Percentiles rank a stretch among this genome's conserved stretches.
phyloP scores from a whole-genome alignment of 2,797 vertebrate genomes.

The Siniperca obscura region DNA sequence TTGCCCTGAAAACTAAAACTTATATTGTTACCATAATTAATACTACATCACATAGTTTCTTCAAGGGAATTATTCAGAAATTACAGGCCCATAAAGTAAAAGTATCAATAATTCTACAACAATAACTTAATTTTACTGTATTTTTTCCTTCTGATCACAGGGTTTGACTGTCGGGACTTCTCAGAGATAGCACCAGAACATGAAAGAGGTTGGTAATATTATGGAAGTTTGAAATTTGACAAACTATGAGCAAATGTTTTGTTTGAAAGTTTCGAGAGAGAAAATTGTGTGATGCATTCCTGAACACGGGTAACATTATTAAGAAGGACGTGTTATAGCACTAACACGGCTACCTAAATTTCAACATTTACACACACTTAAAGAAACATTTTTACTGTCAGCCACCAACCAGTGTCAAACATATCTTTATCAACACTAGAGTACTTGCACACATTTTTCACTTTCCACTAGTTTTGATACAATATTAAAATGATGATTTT shows the following conservation, averaged over 20 bases:
- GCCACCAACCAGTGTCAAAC: not conserved
- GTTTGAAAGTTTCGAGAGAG: not conserved
- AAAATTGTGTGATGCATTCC: not conserved
- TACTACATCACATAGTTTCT: not conserved
- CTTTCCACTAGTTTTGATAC: not conserved
- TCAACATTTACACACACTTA: not conserved
- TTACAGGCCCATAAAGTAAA: not conserved
- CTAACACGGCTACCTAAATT: not conserved
- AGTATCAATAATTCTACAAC: not conserved
- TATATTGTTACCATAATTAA: not conserved
- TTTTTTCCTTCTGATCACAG: conserved; percentile 70
- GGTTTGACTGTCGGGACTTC: conserved; percentile 90
- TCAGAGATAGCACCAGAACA: conserved; percentile 88
- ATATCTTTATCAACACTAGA: not conserved
- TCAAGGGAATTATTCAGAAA: not conserved
- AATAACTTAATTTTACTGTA: not conserved
- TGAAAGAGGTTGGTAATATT: conserved; percentile 85
- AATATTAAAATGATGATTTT: not conserved
- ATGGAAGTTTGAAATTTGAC: not conserved
- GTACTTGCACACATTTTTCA: not conserved
- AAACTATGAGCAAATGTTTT: not conserved
- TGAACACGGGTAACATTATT: not conserved
- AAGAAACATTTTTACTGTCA: not conserved
- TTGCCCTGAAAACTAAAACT: too few species aligned
- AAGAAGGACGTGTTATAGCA: not conserved